Conservation (phyloP, 2,113 vertebrate species). For the Recurvirostra avosetta region DNA sequence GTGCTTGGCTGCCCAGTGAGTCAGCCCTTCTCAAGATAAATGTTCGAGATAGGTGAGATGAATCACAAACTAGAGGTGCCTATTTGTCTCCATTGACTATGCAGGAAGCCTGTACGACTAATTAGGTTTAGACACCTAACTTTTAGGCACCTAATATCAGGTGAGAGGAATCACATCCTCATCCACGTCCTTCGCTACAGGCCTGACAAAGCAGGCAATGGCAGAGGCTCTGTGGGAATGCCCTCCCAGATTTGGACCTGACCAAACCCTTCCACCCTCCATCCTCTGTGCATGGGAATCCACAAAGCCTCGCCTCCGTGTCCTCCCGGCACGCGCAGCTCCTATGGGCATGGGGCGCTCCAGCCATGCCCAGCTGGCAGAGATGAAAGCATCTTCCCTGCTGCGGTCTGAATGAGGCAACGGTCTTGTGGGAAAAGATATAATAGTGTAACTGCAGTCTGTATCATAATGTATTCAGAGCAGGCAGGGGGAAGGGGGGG, state of each 20-base stretch:
- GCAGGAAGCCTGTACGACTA: neutral
- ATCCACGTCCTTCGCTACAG: rapidly evolving
- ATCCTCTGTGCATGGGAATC: neutral
- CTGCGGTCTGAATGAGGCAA: constrained; percentile 1
- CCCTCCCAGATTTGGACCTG: neutral
- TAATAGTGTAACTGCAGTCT: neutral
- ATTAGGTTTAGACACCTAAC: constrained; percentile 17
- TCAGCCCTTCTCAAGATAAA: constrained; percentile 53
- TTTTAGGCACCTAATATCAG: neutral
- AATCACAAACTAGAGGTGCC: constrained; percentile 11
- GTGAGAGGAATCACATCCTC: neutral
- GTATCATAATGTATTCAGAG: neutral
- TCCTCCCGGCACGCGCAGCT: neutral
- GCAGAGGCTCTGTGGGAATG: neutral
- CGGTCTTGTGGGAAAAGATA: constrained; percentile 29
- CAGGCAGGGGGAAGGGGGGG: neutral
- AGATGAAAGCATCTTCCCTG: neutral
- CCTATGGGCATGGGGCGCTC: neutral
- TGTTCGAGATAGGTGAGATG: constrained; percentile 16
- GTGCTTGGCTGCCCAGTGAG: neutral
- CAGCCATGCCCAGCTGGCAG: constrained; percentile 14
- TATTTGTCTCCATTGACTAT: constrained; percentile 37
- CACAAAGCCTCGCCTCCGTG: neutral
- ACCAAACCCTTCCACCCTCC: neutral
- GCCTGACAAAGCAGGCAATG: neutral